Conservation (phyloP, 2,113 vertebrate genomes). For the Excalfactoria chinensis region DNA sequence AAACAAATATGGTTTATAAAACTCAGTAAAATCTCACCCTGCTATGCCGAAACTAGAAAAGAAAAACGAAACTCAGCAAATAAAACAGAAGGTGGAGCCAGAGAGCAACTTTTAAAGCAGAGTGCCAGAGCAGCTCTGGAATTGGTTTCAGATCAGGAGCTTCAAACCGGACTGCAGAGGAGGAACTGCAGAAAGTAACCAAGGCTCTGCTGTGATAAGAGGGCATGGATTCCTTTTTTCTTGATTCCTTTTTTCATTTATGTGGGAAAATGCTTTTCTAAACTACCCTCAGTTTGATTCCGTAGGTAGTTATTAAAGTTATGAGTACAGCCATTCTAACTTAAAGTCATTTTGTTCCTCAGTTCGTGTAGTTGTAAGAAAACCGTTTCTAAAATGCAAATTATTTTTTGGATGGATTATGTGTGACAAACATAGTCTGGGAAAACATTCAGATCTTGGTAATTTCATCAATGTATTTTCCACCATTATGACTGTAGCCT, state of each 20-base stretch:
- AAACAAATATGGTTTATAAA: background rate
- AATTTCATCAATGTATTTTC: conserved; percentile 14
- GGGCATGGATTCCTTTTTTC: background rate
- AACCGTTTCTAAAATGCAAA: background rate
- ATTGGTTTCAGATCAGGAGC: background rate
- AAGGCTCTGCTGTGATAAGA: accelerated
- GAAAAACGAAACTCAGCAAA: background rate
- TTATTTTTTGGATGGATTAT: background rate
- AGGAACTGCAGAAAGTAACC: background rate
- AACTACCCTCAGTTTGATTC: background rate
- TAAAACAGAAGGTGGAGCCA: conserved; percentile 65
- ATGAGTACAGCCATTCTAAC: background rate
- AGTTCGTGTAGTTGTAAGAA: background rate
- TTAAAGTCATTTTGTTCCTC: background rate
- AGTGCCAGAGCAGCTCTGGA: background rate
- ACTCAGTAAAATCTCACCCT: background rate
- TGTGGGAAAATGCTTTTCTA: background rate
- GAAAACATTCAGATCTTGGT: background rate
- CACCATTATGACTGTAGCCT: background rate
- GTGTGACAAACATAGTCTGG: background rate
- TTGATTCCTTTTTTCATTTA: background rate
- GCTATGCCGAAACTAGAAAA: background rate
- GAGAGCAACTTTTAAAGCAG: conserved; percentile 60
- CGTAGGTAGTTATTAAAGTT: background rate
- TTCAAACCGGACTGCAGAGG: background rate